These are phyloP conservation scores for Xiphydria camelus DNA, from an alignment of 2,888 invertebrate genomes.

Conservation along the genomic window DNA sequence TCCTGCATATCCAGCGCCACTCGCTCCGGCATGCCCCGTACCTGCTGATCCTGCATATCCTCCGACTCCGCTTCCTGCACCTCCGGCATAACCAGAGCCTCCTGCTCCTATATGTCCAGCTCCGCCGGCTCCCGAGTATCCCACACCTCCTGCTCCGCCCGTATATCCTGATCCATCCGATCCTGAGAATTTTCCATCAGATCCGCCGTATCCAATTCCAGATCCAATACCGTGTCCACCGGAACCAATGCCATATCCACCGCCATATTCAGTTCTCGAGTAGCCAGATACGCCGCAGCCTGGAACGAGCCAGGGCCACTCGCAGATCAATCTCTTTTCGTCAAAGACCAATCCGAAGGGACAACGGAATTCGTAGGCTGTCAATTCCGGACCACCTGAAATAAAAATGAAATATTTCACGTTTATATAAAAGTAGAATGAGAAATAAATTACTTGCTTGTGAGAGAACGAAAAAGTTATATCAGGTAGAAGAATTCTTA, in stretches of 20 bases:
- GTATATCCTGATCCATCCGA: conserved; percentile 6
- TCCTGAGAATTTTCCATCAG: conserved; percentile 4
- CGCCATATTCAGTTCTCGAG: conserved; percentile 57
- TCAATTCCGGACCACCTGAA: conserved; percentile 53
- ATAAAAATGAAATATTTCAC: background rate
- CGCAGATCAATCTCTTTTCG: conserved; percentile 69
- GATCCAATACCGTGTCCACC: conserved; percentile 55
- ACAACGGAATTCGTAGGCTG: conserved; percentile 80
- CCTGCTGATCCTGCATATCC: background rate
- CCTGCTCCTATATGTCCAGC: conserved; percentile 1
- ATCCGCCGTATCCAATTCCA: conserved; percentile 42
- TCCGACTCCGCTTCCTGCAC: background rate
- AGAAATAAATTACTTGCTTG: too few relatives aligned
- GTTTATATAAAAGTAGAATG: too few relatives aligned
- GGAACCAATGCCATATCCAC: conserved; percentile 48
- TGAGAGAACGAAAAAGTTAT: too few relatives aligned
- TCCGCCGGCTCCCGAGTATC: conserved; percentile 2
- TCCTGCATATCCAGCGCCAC: background rate
- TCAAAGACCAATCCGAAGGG: conserved; percentile 81
- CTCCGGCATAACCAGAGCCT: background rate
- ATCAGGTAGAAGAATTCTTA: conserved; percentile 43
- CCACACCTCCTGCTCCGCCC: conserved; percentile 5
- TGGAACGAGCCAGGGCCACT: conserved; percentile 80
- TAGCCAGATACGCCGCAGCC: conserved; percentile 64
- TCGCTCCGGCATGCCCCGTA: background rate